These are phyloP conservation scores for Clostera curtula DNA, from an alignment of 2,888 invertebrate species.

Conservation along the genomic window DNA sequence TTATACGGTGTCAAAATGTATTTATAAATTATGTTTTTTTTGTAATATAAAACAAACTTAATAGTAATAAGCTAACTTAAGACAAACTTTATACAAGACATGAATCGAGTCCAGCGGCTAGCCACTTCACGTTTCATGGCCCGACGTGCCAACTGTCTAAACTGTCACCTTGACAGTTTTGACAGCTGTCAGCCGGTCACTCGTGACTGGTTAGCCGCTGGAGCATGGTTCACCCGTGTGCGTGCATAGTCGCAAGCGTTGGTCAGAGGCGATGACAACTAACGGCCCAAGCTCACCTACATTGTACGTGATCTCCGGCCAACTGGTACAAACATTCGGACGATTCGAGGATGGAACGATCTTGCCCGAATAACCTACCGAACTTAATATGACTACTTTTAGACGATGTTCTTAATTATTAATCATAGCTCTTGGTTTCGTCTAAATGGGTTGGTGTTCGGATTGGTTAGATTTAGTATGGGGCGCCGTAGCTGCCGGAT, in stretches of 20 bases:
- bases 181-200: slow-evolving; percentile 21
- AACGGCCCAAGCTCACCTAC: slow-evolving; percentile 57
- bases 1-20: slow-evolving; percentile 73
- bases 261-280: slow-evolving; percentile 40
- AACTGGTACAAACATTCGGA: slow-evolving; percentile 54
- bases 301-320: slow-evolving; percentile 64
- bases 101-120: slow-evolving; percentile 56
- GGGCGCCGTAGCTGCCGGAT: slow-evolving; percentile 82
- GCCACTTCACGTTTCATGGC: slow-evolving; percentile 48
- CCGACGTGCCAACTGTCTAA: slow-evolving; percentile 21
- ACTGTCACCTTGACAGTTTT: slow-evolving; percentile 15
- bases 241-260: slow-evolving; percentile 72
- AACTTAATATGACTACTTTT: slow-evolving; percentile 24
- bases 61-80: slow-evolving; percentile 60
- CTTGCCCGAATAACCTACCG: slow-evolving; percentile 49
- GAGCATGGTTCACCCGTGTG: slow-evolving; percentile 51
- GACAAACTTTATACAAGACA: slow-evolving; percentile 69
- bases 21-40: slow-evolving; percentile 61
- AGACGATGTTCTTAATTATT: slow-evolving; percentile 13
- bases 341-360: slow-evolving; percentile 35
- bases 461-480: slow-evolving; percentile 55
- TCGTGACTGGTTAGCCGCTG: slow-evolving; percentile 59
- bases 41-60: slow-evolving; percentile 62
- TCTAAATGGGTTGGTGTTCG: slow-evolving; percentile 24
- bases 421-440: slow-evolving; percentile 13